Percentiles rank a stretch among this genome's conserved stretches.
phyloP scores from a whole-genome alignment of 2,797 vertebrate genomes.

The Buphagus erythrorhynchus region DNA sequence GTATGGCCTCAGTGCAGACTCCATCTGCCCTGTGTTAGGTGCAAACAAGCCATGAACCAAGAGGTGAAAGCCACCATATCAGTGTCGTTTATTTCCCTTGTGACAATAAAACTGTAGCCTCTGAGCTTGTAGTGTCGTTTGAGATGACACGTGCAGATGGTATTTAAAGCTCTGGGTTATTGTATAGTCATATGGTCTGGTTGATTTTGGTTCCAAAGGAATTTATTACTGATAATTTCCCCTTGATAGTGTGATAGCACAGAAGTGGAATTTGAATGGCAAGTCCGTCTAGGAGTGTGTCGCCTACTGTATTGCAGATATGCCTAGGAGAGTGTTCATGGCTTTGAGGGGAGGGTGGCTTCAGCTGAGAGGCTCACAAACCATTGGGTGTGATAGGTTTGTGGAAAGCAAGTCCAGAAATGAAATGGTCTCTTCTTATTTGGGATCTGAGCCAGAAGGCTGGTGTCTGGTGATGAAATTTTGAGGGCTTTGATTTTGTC shows the following conservation, averaged over 20 bases:
- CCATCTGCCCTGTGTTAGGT: neutral
- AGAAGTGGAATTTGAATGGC: neutral
- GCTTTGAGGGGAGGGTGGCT: neutral
- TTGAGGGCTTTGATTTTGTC: neutral
- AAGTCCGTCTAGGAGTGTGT: rapidly evolving
- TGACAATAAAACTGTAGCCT: neutral
- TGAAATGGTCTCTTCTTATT: neutral
- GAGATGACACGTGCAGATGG: neutral
- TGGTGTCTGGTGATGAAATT: neutral
- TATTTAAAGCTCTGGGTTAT: neutral
- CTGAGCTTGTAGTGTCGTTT: neutral
- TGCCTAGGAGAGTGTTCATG: neutral
- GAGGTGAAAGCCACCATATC: neutral
- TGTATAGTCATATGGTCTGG: neutral
- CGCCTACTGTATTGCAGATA: neutral
- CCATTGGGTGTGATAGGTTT: neutral
- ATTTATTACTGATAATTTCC: conserved; percentile 12
- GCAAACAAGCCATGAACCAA: neutral
- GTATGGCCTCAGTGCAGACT: neutral
- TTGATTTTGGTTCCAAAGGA: neutral
- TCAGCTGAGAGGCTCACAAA: neutral
- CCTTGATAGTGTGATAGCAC: neutral
- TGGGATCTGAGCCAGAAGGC: neutral
- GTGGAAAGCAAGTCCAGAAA: neutral
- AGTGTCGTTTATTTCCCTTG: neutral